Evolutionary conservation across 2,888 invertebrate species (phyloP).

Genomic region (Dasysyrphus tricinctus): DNA sequence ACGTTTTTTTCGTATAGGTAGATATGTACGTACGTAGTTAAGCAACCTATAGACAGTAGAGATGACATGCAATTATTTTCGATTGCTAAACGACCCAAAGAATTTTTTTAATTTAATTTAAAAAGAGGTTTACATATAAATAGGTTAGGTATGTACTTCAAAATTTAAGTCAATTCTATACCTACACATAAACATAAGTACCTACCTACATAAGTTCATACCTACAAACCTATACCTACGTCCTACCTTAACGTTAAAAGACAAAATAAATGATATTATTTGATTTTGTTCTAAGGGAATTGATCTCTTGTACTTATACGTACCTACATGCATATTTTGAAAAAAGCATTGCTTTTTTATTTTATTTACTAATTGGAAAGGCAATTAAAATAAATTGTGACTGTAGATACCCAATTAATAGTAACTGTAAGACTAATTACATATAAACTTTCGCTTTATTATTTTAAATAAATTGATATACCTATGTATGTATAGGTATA

Average conservation of each 20-base stretch:
- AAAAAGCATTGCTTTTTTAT: slow-evolving; percentile 2
- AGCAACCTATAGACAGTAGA: slow-evolving; percentile 34
- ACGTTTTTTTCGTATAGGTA: slow-evolving; percentile 55
- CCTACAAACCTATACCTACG: neutral
- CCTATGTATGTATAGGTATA: no score
- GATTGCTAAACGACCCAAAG: slow-evolving; percentile 65
- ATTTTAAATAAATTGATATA: no score
- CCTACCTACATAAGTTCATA: neutral
- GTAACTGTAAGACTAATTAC: no score
- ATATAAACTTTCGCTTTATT: no score
- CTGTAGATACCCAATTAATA: neutral
- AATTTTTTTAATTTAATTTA: slow-evolving; percentile 22
- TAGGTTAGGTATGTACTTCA: no score
- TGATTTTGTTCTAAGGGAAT: slow-evolving; percentile 60
- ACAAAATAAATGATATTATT: slow-evolving; percentile 3
- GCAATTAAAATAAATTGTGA: slow-evolving; percentile 34
- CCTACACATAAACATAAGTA: neutral
- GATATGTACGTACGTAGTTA: neutral
- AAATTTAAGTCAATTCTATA: neutral
- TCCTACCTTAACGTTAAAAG: no score
- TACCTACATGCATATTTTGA: neutral
- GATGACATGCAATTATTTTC: slow-evolving; percentile 71
- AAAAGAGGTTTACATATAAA: neutral
- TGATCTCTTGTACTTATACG: slow-evolving; percentile 43
- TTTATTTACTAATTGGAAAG: slow-evolving; percentile 1